Conservation (phyloP, 1,140 invertebrate species). For the Eupeodes corollae region DNA sequence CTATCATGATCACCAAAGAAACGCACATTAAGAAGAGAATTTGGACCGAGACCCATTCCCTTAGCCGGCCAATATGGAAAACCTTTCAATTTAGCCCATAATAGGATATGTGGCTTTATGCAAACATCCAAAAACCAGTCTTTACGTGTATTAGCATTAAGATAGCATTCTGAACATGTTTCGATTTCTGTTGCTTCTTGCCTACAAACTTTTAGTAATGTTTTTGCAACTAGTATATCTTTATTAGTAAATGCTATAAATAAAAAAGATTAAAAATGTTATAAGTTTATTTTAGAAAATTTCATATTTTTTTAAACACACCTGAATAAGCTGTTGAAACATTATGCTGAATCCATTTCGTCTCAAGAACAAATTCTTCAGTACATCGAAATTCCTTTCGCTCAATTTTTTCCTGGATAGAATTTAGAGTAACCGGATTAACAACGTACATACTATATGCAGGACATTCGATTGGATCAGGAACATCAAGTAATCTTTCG, state of each 20-base stretch:
- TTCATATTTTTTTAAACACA: slow-evolving; percentile 51
- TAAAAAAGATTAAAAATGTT: slow-evolving; percentile 28
- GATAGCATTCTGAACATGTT: slow-evolving; percentile 86
- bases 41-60: slow-evolving; percentile 62
- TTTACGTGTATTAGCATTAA: slow-evolving; percentile 68
- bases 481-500: not conserved
- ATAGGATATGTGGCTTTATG: slow-evolving; percentile 70
- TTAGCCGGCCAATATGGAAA: slow-evolving; percentile 94
- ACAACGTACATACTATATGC: slow-evolving; percentile 65
- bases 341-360: slow-evolving; percentile 90
- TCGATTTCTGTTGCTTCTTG: slow-evolving; percentile 85
- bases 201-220: slow-evolving; percentile 67
- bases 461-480: not conserved
- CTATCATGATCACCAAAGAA: slow-evolving; percentile 92
- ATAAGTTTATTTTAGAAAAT: slow-evolving; percentile 57
- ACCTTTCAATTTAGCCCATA: slow-evolving; percentile 89
- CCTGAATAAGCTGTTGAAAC: slow-evolving; percentile 71
- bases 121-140: slow-evolving; percentile 89
- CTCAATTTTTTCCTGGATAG: slow-evolving; percentile 65
- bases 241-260: slow-evolving; percentile 44
- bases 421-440: slow-evolving; percentile 71
- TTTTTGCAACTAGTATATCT: slow-evolving; percentile 66
- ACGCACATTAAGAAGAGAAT: slow-evolving; percentile 70
- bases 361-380: slow-evolving; percentile 77
- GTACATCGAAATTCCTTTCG: slow-evolving; percentile 75